Evolutionary conservation across 2,888 invertebrate species (phyloP).

Genomic region (Proisotoma minuta): DNA sequence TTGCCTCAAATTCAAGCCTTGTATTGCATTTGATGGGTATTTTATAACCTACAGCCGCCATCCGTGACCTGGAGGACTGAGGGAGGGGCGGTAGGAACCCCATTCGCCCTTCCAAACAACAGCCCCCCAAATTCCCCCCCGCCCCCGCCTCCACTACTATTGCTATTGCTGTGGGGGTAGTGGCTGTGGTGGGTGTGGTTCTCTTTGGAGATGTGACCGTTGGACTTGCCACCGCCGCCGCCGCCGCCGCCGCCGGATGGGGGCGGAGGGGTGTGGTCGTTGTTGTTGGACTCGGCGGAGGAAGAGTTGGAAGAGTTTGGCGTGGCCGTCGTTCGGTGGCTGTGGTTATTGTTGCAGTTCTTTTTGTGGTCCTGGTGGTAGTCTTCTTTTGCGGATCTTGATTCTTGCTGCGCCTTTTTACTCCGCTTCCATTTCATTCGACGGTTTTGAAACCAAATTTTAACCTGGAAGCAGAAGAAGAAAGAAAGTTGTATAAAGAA

Average conservation of each 20-base stretch:
- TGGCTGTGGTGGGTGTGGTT: neutral
- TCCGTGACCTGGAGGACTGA: neutral
- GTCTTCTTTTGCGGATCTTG: constrained; percentile 53
- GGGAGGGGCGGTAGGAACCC: neutral
- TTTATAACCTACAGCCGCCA: neutral
- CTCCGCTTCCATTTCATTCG: constrained; percentile 99
- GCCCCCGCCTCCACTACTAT: neutral
- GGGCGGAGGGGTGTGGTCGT: no score
- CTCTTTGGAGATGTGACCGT: neutral
- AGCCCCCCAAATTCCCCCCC: neutral
- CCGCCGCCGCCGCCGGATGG: neutral
- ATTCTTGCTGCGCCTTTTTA: constrained; percentile 89
- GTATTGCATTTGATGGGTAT: no score
- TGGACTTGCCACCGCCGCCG: neutral
- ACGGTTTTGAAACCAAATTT: constrained; percentile 98
- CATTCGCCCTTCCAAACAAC: neutral
- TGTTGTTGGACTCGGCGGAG: constrained; percentile 4
- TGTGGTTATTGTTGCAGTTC: neutral
- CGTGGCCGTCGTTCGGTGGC: neutral
- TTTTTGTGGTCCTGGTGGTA: no score
- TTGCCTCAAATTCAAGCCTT: no score
- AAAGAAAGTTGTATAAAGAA: neutral
- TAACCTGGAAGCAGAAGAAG: constrained; percentile 62
- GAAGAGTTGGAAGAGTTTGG: neutral
- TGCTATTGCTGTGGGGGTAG: neutral